Conservation (phyloP, 2,797 vertebrate species). For the Paratrypauchen microcephalus region DNA sequence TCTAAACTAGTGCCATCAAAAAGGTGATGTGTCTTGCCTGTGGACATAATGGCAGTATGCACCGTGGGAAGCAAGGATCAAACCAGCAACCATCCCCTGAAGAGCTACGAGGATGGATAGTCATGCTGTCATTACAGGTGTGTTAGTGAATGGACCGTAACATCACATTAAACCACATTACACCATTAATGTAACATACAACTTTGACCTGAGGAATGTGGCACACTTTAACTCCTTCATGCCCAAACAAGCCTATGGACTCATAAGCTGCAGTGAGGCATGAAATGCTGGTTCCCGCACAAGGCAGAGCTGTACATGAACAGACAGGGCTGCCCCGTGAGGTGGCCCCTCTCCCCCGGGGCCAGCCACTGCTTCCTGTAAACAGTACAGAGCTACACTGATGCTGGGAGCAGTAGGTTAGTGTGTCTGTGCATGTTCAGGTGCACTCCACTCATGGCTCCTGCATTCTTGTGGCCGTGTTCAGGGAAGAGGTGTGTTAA, state of each 20-base stretch:
- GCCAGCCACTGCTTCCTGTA: slow-evolving; percentile 65
- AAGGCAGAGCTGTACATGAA: slow-evolving; percentile 67
- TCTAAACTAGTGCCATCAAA: background rate
- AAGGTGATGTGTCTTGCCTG: background rate
- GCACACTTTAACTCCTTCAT: slow-evolving; percentile 62
- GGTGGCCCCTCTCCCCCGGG: slow-evolving; percentile 63
- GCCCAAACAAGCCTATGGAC: slow-evolving; percentile 31
- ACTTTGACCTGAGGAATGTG: slow-evolving; percentile 56
- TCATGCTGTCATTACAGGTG: background rate
- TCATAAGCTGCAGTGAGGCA: slow-evolving; percentile 55
- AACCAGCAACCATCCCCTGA: background rate
- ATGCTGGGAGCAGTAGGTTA: slow-evolving; percentile 45
- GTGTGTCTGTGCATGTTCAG: slow-evolving; percentile 13
- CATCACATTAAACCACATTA: background rate
- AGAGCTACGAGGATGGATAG: background rate
- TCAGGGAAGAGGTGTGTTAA: slow-evolving; percentile 10
- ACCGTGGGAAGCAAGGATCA: background rate
- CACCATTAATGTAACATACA: background rate
- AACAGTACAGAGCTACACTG: slow-evolving; percentile 56
- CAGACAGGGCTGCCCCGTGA: slow-evolving; percentile 56
- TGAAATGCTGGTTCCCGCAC: slow-evolving; percentile 62
- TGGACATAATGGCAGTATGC: background rate
- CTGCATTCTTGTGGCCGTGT: slow-evolving; percentile 26
- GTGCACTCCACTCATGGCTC: slow-evolving; percentile 11
- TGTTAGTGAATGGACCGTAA: background rate